A percentile compares a stretch with the other conserved stretches of the same genome.
These are phyloP conservation scores for Carcinoscorpius rotundicauda DNA, from an alignment of 1,140 invertebrate species.

Conservation along the genomic window DNA sequence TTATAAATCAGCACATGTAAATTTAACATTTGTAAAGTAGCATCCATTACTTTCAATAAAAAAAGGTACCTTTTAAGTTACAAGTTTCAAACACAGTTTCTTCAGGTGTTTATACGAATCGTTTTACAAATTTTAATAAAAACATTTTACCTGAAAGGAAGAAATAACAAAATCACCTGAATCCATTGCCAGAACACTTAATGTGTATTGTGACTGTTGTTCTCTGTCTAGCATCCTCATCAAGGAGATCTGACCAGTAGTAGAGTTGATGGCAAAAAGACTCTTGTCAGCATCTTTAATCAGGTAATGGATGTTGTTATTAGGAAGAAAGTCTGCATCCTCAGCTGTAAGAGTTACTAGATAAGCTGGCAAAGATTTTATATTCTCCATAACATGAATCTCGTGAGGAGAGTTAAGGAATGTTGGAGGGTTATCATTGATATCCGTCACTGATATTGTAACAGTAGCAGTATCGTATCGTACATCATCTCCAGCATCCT, in stretches of 20 bases:
- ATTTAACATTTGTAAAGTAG: too few relatives aligned
- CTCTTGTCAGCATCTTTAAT: slow-evolving; percentile 82
- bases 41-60: too few relatives aligned
- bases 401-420: slow-evolving; percentile 83
- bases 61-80: too few relatives aligned
- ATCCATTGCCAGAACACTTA: slow-evolving; percentile 81
- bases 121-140: too few relatives aligned
- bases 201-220: slow-evolving; percentile 55
- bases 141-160: too few relatives aligned
- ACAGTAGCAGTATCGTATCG: slow-evolving; percentile 55
- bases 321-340: slow-evolving; percentile 79
- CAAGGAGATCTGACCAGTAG: slow-evolving; percentile 71
- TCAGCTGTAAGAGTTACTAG: slow-evolving; percentile 56
- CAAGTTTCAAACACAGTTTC: too few relatives aligned
- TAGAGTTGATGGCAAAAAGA: slow-evolving; percentile 66
- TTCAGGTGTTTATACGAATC: too few relatives aligned
- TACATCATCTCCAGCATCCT: slow-evolving; percentile 47
- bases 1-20: too few relatives aligned
- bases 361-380: slow-evolving; percentile 7
- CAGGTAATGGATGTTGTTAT: slow-evolving; percentile 79
- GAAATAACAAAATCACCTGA: slow-evolving; percentile 39
- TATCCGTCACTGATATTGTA: slow-evolving; percentile 57
- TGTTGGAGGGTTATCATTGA: slow-evolving; percentile 88
- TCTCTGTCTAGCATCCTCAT: slow-evolving; percentile 70
- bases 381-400: slow-evolving; percentile 69